Base-by-base conservation (phyloP, 2,797 vertebrate genomes). In the Iguana delicatissima region DNA sequence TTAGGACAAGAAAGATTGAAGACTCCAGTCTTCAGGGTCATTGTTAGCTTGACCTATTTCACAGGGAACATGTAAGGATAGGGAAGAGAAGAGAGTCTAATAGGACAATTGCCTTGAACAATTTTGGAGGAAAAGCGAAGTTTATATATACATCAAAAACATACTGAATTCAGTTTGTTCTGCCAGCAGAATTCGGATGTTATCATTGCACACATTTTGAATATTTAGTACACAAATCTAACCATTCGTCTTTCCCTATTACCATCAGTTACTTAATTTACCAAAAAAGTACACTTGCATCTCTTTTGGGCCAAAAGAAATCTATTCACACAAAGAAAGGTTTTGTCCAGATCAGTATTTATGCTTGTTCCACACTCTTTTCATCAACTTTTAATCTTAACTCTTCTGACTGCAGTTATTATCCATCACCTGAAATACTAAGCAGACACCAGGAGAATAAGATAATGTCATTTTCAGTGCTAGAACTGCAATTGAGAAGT, bases 351-450 rank as follows among this genome's bases (percentile, higher is more conserved):
- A 79, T 79, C 85, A n/a, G 20, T 38, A 87, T 64, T 64, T 32
- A 26, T 64, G 29, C 57, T 62, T 26, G 42, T 67, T 62, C 80
- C 57, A 7, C 62, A 18, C 59, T 67, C 32, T 52, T 80, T 80
- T 62, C n/a, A 38, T 88, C 32, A 62, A 24, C 18, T 52, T 35
- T 69, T 80, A 9, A 80, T 80, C 77, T 80, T 80, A 4, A 79
- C 26, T 64, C 76, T n/a, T 86, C 24, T n/a, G 38, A 57, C 88
- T 74, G 91, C 67, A 88, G 0, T 22, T 83, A 52, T n/a, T 42
- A 26, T 42, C 85, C 91, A 59, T 86, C 94, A 82, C 26, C 90
- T 94, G 89, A 77, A 14, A 85, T 89, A 89, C 85, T 95, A 95
- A 91, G 86, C 85, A 93, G 89, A 57, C 12, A 85, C 91, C 90